Conservation (phyloP, 2,113 vertebrate species). For the Cnemophilus loriae region DNA sequence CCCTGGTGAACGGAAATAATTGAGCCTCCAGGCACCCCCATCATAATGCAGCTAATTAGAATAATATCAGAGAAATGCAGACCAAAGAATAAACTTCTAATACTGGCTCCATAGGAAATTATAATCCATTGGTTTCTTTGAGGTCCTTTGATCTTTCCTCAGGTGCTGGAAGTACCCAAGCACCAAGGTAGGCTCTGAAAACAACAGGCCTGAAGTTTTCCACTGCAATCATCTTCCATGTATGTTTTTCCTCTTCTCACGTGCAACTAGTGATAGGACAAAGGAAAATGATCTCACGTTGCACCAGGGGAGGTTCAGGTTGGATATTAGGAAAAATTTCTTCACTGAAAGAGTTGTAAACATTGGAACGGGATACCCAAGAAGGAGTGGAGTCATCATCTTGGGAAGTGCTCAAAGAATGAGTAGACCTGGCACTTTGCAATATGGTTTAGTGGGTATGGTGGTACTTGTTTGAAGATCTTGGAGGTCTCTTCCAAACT, state of each 20-base stretch:
- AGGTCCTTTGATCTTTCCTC: not conserved
- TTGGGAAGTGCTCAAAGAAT: not conserved
- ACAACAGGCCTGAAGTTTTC: not conserved
- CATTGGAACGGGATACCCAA: not conserved
- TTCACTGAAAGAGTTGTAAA: not conserved
- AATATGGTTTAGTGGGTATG: not conserved
- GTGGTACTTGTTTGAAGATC: not conserved
- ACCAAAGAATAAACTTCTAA: not conserved
- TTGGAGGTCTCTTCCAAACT: not conserved
- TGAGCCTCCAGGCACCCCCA: not conserved
- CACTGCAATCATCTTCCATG: not conserved
- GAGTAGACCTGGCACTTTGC: not conserved
- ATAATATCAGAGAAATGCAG: conserved; percentile 31
- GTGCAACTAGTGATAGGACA: not conserved
- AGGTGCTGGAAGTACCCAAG: not conserved
- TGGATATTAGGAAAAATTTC: not conserved
- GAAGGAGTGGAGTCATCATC: not conserved
- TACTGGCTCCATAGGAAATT: not conserved
- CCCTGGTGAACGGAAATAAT: conserved; percentile 36
- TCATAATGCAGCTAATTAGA: conserved; percentile 24
- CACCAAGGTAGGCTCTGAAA: not conserved
- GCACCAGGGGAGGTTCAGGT: not conserved
- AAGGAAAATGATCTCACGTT: not conserved
- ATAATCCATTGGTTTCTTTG: not conserved
- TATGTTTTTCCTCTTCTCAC: not conserved